Conservation (phyloP, 2,888 invertebrate genomes). For the Metalampra italica region DNA sequence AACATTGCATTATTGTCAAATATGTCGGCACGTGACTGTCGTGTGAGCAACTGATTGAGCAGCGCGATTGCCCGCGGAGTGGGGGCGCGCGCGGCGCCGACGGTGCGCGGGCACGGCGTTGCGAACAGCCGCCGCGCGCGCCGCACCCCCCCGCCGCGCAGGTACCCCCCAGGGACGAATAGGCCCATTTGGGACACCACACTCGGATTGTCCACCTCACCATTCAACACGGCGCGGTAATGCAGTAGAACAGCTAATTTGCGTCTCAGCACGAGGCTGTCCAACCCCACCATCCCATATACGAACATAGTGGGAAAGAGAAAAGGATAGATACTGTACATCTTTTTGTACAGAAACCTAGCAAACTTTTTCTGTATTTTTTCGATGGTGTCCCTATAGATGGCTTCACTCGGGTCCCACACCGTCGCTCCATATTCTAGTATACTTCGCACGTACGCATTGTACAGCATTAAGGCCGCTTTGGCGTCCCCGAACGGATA, state of each 20-base stretch:
- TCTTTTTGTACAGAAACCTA: slow-evolving; percentile 5
- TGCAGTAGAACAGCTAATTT: neutral
- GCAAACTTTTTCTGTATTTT: slow-evolving; percentile 7
- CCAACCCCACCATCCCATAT: slow-evolving; percentile 4
- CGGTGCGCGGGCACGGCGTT: too few species aligned
- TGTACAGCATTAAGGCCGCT: slow-evolving; percentile 2
- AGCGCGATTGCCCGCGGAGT: too few species aligned
- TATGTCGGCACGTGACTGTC: too few species aligned
- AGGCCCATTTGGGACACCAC: neutral
- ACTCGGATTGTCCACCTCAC: neutral
- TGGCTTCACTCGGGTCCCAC: slow-evolving; percentile 8
- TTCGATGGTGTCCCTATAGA: slow-evolving; percentile 1
- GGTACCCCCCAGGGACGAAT: neutral
- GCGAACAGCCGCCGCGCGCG: too few species aligned
- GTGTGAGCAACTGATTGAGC: too few species aligned
- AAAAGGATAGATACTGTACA: slow-evolving; percentile 7
- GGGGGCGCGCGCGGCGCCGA: too few species aligned
- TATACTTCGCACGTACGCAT: slow-evolving; percentile 6
- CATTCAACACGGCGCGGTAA: neutral
- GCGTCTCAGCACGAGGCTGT: slow-evolving; percentile 2
- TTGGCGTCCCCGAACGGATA: neutral
- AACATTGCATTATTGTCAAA: too few species aligned
- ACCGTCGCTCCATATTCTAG: slow-evolving; percentile 6
- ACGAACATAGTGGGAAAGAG: slow-evolving; percentile 6
- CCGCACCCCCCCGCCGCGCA: neutral